These are phyloP conservation scores for Chiroxiphia lanceolata DNA, from an alignment of 2,797 vertebrate genomes.

Conservation along the genomic window DNA sequence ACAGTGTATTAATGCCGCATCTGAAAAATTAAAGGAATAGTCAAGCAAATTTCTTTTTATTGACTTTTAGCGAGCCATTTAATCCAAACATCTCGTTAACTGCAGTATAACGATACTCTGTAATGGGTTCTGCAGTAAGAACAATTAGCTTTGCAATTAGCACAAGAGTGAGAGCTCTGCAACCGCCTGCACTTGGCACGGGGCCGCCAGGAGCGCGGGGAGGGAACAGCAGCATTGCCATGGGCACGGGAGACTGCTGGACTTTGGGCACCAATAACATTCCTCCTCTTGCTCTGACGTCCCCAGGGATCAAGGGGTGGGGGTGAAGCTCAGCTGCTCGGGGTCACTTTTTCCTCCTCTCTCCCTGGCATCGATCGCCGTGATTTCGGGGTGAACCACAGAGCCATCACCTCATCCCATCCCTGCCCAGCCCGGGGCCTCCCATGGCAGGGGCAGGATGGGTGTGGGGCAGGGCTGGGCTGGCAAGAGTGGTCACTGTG, in stretches of 20 bases:
- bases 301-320: background rate
- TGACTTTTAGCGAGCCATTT: conserved; percentile 83
- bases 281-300: background rate
- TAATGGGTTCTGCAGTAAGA: conserved; percentile 81
- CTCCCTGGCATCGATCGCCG: background rate
- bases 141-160: conserved; percentile 83
- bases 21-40: conserved; percentile 78
- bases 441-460: fast-evolving
- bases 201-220: conserved; percentile 9
- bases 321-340: background rate
- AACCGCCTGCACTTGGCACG: conserved; percentile 50
- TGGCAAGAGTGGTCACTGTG: fast-evolving
- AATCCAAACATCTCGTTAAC: conserved; percentile 84
- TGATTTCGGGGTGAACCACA: background rate
- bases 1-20: conserved; percentile 64
- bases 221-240: background rate
- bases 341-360: background rate
- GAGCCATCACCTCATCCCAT: background rate
- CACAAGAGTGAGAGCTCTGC: conserved; percentile 71
- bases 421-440: background rate
- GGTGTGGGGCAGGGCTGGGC: background rate
- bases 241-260: background rate
- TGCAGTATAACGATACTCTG: conserved; percentile 77
- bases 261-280: background rate
- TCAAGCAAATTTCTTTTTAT: conserved; percentile 81